Evolutionary conservation across 1,140 invertebrate genomes (phyloP).

Genomic region (Drosophila parabipectinata): DNA sequence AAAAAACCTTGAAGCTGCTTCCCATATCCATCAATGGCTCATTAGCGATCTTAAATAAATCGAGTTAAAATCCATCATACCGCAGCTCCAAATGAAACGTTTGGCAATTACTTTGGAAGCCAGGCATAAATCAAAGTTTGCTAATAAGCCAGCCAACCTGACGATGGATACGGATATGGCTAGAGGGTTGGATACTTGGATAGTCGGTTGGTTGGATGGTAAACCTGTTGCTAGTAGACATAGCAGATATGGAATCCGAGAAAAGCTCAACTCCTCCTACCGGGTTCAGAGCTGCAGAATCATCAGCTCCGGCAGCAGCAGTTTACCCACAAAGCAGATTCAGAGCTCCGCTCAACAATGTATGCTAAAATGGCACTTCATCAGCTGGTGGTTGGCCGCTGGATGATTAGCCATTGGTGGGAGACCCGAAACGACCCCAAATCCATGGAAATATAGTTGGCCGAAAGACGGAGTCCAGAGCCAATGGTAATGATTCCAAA

Average conservation of each 20-base stretch:
- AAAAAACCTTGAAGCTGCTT: background rate
- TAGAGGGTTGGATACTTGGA: conserved; percentile 14
- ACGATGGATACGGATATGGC: conserved; percentile 25
- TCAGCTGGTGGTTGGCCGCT: conserved; percentile 33
- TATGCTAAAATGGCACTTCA: conserved; percentile 58
- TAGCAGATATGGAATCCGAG: conserved; percentile 12
- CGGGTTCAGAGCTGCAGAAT: conserved; percentile 17
- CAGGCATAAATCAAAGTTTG: conserved; percentile 62
- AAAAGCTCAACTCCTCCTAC: conserved; percentile 28
- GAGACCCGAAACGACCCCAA: conserved; percentile 42
- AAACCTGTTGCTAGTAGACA: conserved; percentile 55
- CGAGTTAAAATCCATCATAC: conserved; percentile 34
- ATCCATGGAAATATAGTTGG: conserved; percentile 23
- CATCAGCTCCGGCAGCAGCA: conserved; percentile 15
- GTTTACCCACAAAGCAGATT: conserved; percentile 55
- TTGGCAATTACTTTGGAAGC: conserved; percentile 58
- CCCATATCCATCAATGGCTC: conserved; percentile 14
- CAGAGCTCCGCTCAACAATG: conserved; percentile 63
- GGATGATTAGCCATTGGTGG: conserved; percentile 44
- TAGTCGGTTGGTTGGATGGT: conserved; percentile 17
- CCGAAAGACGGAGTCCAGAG: conserved; percentile 31
- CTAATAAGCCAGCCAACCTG: conserved; percentile 59
- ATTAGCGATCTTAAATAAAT: conserved; percentile 37
- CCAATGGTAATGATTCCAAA: conserved; percentile 57
- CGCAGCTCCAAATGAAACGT: conserved; percentile 24